Evolutionary conservation across 2,888 invertebrate species (phyloP), one percentile per base, ranked within the genome.

Genomic region (Diogma glabrata): DNA sequence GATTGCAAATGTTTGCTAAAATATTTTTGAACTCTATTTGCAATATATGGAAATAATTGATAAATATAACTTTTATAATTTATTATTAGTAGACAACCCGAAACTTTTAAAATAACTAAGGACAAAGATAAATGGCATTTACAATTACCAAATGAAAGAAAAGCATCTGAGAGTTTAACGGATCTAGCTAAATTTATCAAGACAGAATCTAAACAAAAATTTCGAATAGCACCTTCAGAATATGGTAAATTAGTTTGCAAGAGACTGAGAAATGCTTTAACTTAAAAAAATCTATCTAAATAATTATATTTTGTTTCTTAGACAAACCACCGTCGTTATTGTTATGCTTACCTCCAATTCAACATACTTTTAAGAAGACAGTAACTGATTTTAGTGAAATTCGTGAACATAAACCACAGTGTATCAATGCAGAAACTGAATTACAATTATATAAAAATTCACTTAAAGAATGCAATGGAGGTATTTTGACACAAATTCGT

Each of bases 201-300:
- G 48, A 62, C 66, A 9, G 60, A 63, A 45, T 61, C 61, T 3
- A 57, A 57, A 8, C 59, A 59, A 22, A 65, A 65, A 48, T 61
- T 61, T 45, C 62, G 89, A 60, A 75, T 92, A 64, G 89, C 87
- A 19, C 86, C 90, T 9, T 88, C 90, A 0, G 89, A 89, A 74
- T 88, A 87, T 71, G 91, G 88, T 87, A 70, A 66, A 64, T 56
- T n/a, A n/a, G n/a, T n/a, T n/a, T n/a, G n/a, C n/a, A n/a, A n/a
- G n/a, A n/a, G n/a, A n/a, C n/a, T n/a, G n/a, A n/a, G n/a, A n/a
- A n/a, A n/a, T n/a, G n/a, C n/a, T n/a, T n/a, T n/a, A n/a, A n/a
- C n/a, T n/a, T n/a, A n/a, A n/a, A n/a, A n/a, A n/a, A n/a, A n/a
- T n/a, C n/a, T n/a, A n/a, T n/a, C n/a, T 22, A 24, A 19, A 16